These are phyloP conservation scores for Siniperca chuatsi DNA, from an alignment of 2,113 vertebrate genomes.

Conservation along the genomic window DNA sequence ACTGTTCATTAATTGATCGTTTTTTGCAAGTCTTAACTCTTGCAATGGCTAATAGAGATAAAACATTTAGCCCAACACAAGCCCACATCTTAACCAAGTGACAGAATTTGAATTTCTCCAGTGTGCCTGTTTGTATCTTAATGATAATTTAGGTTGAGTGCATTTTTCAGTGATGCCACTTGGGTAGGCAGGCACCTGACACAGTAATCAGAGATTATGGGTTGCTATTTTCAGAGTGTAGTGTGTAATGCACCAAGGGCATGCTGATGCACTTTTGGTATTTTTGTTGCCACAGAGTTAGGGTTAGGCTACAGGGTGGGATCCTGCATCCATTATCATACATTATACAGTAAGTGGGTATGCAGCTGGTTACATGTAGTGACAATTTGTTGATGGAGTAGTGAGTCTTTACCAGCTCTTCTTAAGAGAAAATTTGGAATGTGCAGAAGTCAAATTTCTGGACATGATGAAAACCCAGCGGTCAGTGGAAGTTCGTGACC, in stretches of 20 bases:
- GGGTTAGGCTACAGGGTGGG: background rate
- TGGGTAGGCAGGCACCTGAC: background rate
- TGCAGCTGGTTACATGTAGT: background rate
- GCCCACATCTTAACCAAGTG: background rate
- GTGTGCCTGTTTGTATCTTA: background rate
- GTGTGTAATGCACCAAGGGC: background rate
- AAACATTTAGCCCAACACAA: background rate
- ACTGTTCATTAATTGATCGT: background rate
- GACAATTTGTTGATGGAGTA: background rate
- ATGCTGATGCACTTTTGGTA: background rate
- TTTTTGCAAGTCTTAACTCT: background rate
- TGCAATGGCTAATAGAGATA: background rate
- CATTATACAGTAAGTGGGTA: background rate
- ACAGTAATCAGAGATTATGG: background rate
- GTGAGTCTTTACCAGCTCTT: background rate
- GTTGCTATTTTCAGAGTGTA: background rate
- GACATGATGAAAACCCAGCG: background rate
- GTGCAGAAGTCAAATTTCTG: background rate
- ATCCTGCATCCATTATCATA: conserved; percentile 8
- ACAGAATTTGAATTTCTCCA: background rate
- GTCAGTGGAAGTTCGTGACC: background rate
- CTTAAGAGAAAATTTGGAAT: background rate
- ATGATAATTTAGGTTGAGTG: background rate
- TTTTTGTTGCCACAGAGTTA: conserved; percentile 3
- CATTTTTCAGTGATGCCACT: background rate